Percentiles rank a stretch among this genome's conserved stretches.
Evolutionary conservation across 2,888 invertebrate species (phyloP).

Genomic region (Trileptium ribeirensis): DNA sequence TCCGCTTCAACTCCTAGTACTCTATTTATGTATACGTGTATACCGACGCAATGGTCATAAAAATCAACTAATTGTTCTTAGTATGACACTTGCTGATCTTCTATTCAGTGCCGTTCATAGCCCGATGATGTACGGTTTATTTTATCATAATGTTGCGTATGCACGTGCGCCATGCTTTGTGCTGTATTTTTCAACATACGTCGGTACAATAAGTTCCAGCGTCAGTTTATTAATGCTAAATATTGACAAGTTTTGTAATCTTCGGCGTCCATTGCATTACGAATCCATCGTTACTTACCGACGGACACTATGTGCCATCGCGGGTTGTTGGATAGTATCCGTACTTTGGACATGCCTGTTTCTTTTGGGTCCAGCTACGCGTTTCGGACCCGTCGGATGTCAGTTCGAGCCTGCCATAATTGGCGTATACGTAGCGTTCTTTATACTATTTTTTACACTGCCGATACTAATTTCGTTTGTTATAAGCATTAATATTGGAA

Average conservation of each 20-base stretch:
- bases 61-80: slow-evolving; percentile 20
- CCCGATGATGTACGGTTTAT: slow-evolving; percentile 17
- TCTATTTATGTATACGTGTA: not conserved
- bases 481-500: slow-evolving; percentile 10
- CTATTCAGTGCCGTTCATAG: slow-evolving; percentile 9
- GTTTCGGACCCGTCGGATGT: not conserved
- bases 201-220: slow-evolving; percentile 11
- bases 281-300: not conserved
- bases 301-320: not conserved
- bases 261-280: slow-evolving; percentile 21
- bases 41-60: slow-evolving; percentile 5
- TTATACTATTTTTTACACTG: slow-evolving; percentile 10
- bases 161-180: slow-evolving; percentile 6
- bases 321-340: slow-evolving; percentile 3
- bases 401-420: not conserved
- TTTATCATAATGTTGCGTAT: not conserved
- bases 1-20: not conserved
- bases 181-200: slow-evolving; percentile 17
- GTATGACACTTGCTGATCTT: slow-evolving; percentile 23
- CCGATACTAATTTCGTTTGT: slow-evolving; percentile 13
- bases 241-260: slow-evolving; percentile 18
- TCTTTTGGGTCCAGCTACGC: slow-evolving; percentile 14
- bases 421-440: slow-evolving; percentile 1
- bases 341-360: slow-evolving; percentile 7
- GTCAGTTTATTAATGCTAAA: slow-evolving; percentile 20